Base-by-base conservation (phyloP, 2,797 vertebrate species). In the Cirrhinus molitorella region DNA sequence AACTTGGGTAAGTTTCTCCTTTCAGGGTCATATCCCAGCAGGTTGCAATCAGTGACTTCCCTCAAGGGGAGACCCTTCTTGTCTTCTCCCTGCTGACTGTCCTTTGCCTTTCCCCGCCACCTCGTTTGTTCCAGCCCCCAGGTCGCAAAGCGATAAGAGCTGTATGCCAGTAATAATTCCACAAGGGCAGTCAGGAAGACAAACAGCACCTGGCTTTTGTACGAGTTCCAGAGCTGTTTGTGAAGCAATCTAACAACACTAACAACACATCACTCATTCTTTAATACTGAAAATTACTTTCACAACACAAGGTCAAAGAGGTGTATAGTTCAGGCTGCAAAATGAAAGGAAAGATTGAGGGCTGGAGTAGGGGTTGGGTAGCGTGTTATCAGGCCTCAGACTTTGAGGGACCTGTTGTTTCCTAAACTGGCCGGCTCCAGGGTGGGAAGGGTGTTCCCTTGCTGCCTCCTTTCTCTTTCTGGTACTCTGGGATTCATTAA, bases 131-230 rank as follows among this genome's bases (percentile, higher is more conserved):
- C 66, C 40, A 65, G 84, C 84, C 86, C 87, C 73, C 88, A 85
- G 90, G 93, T 89, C 91, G 87, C 88, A 89, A 91, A 87, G 84
- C 80, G 85, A 79, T 80, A 89, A 81, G 92, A 81, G 92, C 89
- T 89, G 28, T 31, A 43, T 43, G 40, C 40, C 40, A 91, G 88
- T 74, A 89, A 90, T 91, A 92, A 94, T 94, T 95, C 93, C 93
- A 94, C 90, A 90, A 91, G 91, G 93, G 92, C 91, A 92, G 89
- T 91, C 88, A 94, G 92, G 92, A 91, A 93, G 92, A 92, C 89
- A 90, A 90, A 92, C 89, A 85, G 87, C 87, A 91, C 87, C 88
- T 86, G 86, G 85, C 89, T 85, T 82, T 89, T 87, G 81, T 79
- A 89, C 91, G 88, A 91, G 88, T 91, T 81, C 61, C 37, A 71